A percentile compares a stretch with the other conserved stretches of the same genome.
Conservation (phyloP, 2,888 invertebrate genomes). For the Nemapogon koenigi region DNA sequence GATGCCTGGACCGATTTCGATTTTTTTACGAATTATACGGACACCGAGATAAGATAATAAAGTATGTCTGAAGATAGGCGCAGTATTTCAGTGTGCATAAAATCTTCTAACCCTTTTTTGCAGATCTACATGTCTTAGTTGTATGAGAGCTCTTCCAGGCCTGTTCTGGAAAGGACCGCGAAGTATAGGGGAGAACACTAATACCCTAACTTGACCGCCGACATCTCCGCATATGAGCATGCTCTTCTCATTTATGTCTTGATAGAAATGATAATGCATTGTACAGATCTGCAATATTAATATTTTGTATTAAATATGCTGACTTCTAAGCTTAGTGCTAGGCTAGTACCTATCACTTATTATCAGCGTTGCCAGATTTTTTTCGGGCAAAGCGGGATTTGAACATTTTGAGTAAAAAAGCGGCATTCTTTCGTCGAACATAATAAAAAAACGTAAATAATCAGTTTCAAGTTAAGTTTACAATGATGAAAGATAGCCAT, state of each 20-base stretch:
- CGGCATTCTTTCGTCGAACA: too few species aligned
- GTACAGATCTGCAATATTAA: slow-evolving; percentile 52
- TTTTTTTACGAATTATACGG: background rate
- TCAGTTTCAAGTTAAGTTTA: too few species aligned
- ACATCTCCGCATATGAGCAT: slow-evolving; percentile 77
- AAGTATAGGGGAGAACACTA: slow-evolving; percentile 67
- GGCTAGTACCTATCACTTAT: too few species aligned
- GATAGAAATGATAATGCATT: slow-evolving; percentile 67
- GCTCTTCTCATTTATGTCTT: slow-evolving; percentile 61
- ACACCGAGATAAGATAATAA: background rate
- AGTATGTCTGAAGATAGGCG: background rate
- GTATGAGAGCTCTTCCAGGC: slow-evolving; percentile 65
- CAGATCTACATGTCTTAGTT: slow-evolving; percentile 65
- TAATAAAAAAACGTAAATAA: too few species aligned
- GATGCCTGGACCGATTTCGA: background rate
- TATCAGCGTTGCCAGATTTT: too few species aligned
- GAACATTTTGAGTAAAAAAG: too few species aligned
- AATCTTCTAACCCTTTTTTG: slow-evolving; percentile 37
- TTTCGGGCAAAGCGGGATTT: too few species aligned
- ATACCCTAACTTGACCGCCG: slow-evolving; percentile 71
- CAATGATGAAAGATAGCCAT: too few species aligned
- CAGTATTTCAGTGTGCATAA: background rate
- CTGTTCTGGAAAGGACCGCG: slow-evolving; percentile 76
- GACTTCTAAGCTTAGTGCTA: too few species aligned
- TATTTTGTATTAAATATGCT: too few species aligned